Evolutionary conservation across 2,113 vertebrate species (phyloP), one percentile per base, ranked within the genome.

Genomic region (Calypte anna): DNA sequence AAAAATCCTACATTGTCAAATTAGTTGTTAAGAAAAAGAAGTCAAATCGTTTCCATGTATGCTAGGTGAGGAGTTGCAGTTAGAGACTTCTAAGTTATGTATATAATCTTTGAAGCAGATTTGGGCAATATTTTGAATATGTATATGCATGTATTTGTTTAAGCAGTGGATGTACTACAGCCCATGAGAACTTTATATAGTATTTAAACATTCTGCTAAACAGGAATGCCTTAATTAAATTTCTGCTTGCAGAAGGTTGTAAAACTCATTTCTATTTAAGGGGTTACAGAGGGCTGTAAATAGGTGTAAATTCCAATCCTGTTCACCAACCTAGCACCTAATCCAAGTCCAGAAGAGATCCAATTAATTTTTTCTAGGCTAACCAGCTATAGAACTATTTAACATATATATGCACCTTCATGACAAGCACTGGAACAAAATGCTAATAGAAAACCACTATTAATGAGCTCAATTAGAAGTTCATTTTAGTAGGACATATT

Each of bases 321-420:
- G 21, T 87, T 87, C 89, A 51, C 33, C 30, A 86, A 91, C 77
- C 31, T 57, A 20, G 16, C 19, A 75, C 44, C 57, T 75, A 95
- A 82, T 92, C 54, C 86, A 86, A 88, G 70, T 50, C 63, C 68
- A 86, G 67, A 77, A 88, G 83, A 93, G 48, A 86, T 82, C n/a
- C 9, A 61, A 44, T 77, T 86, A 78, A 44, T 87, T 82, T 87
- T 44, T 70, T 68, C 33, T 31, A 67, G 20, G 19, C 38, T 76
- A 55, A 83, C 30, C 70, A 68, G 28, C 63, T 75, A 72, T 20
- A 54, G 74, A 88, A 55, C 12, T 86, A 72, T 82, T 85, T 88
- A 57, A 63, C 58, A 59, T 86, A 57, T 25, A 44, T 44, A 53
- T 73, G 58, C 51, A 80, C 57, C 46, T 82, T 75, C 36, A 69